A percentile compares a stretch with the other conserved stretches of the same genome.
phyloP scores from a whole-genome alignment of 2,888 invertebrate species.

The Pterobdella sp. region DNA sequence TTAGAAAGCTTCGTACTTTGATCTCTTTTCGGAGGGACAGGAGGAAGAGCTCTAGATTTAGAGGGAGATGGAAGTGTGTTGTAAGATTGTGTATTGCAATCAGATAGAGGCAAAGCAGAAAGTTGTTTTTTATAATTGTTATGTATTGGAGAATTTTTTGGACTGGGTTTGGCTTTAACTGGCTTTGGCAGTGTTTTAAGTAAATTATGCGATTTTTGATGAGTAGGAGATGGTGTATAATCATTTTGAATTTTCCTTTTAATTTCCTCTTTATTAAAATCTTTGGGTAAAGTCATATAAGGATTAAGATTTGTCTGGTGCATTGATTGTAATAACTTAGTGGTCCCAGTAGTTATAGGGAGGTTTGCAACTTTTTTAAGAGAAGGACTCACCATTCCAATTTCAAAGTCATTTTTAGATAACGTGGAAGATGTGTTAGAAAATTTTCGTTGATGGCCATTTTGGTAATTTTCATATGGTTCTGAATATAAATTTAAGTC shows the following conservation, averaged over 20 bases:
- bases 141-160: neutral
- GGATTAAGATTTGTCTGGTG: conserved; percentile 9
- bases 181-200: conserved; percentile 26
- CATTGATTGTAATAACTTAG: conserved; percentile 13
- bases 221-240: conserved; percentile 16
- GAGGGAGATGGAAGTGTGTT: conserved; percentile 7
- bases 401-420: conserved; percentile 4
- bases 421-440: conserved; percentile 14
- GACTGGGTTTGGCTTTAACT: neutral
- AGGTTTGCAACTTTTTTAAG: conserved; percentile 16
- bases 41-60: conserved; percentile 26
- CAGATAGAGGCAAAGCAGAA: neutral
- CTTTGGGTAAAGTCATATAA: conserved; percentile 9
- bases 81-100: neutral
- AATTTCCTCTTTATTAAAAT: neutral
- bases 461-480: conserved; percentile 4
- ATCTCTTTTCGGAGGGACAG: conserved; percentile 28
- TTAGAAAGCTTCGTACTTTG: conserved; percentile 26
- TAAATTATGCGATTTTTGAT: conserved; percentile 12
- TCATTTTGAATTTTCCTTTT: conserved; percentile 10
- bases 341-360: conserved; percentile 23
- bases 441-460: neutral
- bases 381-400: conserved; percentile 10
- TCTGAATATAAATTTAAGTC: conserved; percentile 18
- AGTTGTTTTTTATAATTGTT: neutral